These are phyloP conservation scores for Physeter macrocephalus DNA, from an alignment of 2,113 vertebrate species.

Conservation along the genomic window DNA sequence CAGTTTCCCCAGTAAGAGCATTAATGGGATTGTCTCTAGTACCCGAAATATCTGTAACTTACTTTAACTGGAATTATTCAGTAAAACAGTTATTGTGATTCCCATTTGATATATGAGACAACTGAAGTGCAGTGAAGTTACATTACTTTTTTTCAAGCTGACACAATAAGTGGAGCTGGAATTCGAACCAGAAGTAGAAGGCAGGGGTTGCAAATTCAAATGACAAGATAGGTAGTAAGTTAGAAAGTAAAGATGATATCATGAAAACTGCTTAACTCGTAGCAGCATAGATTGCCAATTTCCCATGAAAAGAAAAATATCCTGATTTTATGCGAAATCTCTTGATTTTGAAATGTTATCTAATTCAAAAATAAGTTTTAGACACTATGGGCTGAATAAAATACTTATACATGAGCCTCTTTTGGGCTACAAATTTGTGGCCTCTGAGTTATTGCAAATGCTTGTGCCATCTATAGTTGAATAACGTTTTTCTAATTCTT, in stretches of 20 bases:
- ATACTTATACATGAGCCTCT: background rate
- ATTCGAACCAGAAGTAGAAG: background rate
- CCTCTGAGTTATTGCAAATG: background rate
- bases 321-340: background rate
- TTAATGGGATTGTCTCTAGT: background rate
- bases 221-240: background rate
- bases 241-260: background rate
- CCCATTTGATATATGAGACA: background rate
- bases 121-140: background rate
- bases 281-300: background rate
- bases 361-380: background rate
- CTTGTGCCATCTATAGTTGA: background rate
- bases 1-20: background rate
- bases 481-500: background rate
- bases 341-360: background rate
- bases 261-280: background rate
- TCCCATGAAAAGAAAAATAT: background rate
- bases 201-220: background rate
- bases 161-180: background rate
- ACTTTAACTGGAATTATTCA: background rate
- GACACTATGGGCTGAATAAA: background rate
- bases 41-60: background rate
- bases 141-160: background rate
- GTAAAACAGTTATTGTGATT: background rate
- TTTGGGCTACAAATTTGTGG: background rate